These are phyloP conservation scores for Lepidurus apus DNA, from an alignment of 1,140 invertebrate genomes.

Conservation along the genomic window DNA sequence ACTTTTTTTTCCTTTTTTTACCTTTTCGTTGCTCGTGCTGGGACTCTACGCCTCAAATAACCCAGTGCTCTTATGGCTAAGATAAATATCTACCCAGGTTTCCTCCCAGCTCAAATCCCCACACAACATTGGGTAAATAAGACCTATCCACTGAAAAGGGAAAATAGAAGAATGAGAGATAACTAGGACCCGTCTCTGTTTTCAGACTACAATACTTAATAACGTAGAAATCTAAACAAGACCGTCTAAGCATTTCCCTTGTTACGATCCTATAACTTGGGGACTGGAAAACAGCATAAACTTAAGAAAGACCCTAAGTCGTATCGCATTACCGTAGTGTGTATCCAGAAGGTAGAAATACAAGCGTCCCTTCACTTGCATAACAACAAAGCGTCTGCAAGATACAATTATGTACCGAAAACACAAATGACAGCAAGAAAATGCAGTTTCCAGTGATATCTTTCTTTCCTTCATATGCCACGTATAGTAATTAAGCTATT, in stretches of 20 bases:
- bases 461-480: background rate
- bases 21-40: background rate
- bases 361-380: background rate
- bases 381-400: background rate
- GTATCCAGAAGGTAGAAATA: background rate
- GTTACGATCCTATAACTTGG: background rate
- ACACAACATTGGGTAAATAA: background rate
- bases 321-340: background rate
- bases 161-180: background rate
- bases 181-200: background rate
- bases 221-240: background rate
- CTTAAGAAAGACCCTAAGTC: background rate
- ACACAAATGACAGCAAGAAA: background rate
- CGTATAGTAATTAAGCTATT: too few relatives aligned
- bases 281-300: background rate
- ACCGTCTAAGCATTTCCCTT: background rate
- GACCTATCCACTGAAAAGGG: background rate
- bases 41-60: background rate
- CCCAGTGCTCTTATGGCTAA: background rate
- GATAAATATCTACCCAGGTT: background rate
- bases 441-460: background rate
- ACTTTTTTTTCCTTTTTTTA: background rate
- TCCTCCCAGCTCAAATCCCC: background rate
- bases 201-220: background rate
- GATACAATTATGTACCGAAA: constrained; percentile 15